phyloP scores from a whole-genome alignment of 2,888 invertebrate species.

The Periphyllus acericola region DNA sequence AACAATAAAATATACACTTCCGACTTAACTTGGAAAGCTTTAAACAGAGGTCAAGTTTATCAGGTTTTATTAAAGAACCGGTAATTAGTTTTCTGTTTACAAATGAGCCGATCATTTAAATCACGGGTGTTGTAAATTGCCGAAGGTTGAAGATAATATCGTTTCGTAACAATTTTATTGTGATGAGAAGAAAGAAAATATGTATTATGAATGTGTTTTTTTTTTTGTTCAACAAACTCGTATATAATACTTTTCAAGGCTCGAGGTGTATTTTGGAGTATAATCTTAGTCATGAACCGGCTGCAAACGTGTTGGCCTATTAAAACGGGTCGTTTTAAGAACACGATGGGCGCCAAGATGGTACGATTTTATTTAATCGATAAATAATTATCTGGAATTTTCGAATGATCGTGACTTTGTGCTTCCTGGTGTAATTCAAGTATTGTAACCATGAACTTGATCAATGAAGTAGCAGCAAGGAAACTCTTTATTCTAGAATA shows the following conservation, averaged over 20 bases:
- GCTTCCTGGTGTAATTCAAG: conserved; percentile 25
- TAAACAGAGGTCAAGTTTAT: conserved; percentile 45
- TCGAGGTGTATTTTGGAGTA: conserved; percentile 46
- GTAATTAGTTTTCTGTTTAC: conserved; percentile 55
- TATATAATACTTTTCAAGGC: conserved; percentile 61
- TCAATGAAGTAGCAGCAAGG: conserved; percentile 5
- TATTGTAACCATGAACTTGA: conserved; percentile 12
- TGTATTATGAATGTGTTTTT: conserved; percentile 40
- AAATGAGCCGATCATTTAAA: conserved; percentile 39
- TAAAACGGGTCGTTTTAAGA: conserved; percentile 46
- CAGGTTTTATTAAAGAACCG: conserved; percentile 31
- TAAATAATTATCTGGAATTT: conserved; percentile 56
- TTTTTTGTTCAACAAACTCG: conserved; percentile 40
- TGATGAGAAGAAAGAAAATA: conserved; percentile 55
- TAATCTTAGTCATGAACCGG: conserved; percentile 49
- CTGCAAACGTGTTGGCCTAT: conserved; percentile 32
- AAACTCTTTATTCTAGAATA: no score
- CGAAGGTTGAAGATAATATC: conserved; percentile 56
- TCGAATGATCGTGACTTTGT: conserved; percentile 28
- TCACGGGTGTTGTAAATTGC: conserved; percentile 22
- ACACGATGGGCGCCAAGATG: conserved; percentile 15
- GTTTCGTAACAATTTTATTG: conserved; percentile 54
- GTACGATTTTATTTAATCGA: conserved; percentile 44
- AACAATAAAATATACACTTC: conserved; percentile 32
- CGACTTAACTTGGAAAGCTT: conserved; percentile 23